A percentile compares a stretch with the other conserved stretches of the same genome.
phyloP scores from a whole-genome alignment of 2,113 vertebrate species.

The Coregonus clupeaformis region DNA sequence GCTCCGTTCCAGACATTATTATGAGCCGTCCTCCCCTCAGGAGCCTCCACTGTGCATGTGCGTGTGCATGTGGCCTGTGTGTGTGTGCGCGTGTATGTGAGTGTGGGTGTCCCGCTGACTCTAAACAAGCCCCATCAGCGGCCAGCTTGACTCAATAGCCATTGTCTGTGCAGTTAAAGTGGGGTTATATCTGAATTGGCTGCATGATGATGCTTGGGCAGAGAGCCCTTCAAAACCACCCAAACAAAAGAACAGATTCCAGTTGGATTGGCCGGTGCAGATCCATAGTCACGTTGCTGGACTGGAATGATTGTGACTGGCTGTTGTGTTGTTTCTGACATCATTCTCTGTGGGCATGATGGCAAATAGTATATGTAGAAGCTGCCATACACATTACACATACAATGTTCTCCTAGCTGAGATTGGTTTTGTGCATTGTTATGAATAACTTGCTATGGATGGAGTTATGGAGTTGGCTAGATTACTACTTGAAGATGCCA shows the following conservation, averaged over 20 bases:
- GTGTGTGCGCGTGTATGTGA: conserved; percentile 7
- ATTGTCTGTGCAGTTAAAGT: conserved; percentile 73
- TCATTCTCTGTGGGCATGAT: not conserved
- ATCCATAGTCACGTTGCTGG: conserved; percentile 40
- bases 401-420: not conserved
- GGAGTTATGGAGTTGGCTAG: not conserved
- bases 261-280: conserved; percentile 52
- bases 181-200: conserved; percentile 64
- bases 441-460: not conserved
- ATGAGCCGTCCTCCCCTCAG: conserved; percentile 24
- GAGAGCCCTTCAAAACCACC: conserved; percentile 58
- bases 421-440: not conserved
- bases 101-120: conserved; percentile 25
- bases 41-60: conserved; percentile 8
- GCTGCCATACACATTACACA: not conserved
- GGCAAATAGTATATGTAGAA: not conserved
- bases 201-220: conserved; percentile 58
- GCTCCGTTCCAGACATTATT: no score
- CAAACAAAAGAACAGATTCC: conserved; percentile 58
- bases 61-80: no score
- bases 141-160: conserved; percentile 72
- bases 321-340: not conserved
- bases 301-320: conserved; percentile 43
- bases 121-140: conserved; percentile 60
- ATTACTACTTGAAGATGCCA: not conserved